phyloP scores from a whole-genome alignment of 2,888 invertebrate species.

The Calameuta pallipes region DNA sequence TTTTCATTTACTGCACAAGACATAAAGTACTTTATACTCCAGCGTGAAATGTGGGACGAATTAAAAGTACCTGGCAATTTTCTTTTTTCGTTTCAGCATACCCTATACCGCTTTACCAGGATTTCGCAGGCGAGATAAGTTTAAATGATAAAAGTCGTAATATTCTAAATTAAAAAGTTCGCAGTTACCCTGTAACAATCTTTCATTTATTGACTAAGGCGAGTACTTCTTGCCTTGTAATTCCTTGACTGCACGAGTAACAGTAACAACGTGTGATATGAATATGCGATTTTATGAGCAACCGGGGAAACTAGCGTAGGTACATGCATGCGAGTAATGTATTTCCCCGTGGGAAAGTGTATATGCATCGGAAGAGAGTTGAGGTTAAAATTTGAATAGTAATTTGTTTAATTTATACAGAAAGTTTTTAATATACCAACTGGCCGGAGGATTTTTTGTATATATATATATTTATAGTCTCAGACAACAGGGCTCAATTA shows the following conservation, averaged over 20 bases:
- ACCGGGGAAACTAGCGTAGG: conserved; percentile 40
- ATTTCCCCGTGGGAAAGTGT: conserved; percentile 36
- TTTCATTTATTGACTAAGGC: neutral
- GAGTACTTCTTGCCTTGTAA: neutral
- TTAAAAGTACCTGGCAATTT: neutral
- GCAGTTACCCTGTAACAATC: neutral
- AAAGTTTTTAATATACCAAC: neutral
- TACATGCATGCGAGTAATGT: conserved; percentile 34
- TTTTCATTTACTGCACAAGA: neutral
- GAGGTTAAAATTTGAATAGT: neutral
- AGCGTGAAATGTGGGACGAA: neutral
- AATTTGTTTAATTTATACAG: neutral
- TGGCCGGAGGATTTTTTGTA: neutral
- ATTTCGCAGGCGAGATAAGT: neutral
- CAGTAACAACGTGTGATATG: conserved; percentile 33
- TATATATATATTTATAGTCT: neutral
- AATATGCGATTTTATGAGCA: conserved; percentile 50
- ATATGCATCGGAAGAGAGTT: neutral
- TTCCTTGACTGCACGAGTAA: neutral
- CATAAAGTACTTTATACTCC: neutral
- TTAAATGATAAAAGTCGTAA: neutral
- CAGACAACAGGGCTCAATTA: neutral
- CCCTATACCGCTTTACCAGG: neutral
- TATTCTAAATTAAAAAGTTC: neutral
- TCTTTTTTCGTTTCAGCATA: neutral